Evolutionary conservation across 2,113 vertebrate genomes (phyloP), one percentile per base, ranked within the genome.

Genomic region (Phylloscopus trochiloides): DNA sequence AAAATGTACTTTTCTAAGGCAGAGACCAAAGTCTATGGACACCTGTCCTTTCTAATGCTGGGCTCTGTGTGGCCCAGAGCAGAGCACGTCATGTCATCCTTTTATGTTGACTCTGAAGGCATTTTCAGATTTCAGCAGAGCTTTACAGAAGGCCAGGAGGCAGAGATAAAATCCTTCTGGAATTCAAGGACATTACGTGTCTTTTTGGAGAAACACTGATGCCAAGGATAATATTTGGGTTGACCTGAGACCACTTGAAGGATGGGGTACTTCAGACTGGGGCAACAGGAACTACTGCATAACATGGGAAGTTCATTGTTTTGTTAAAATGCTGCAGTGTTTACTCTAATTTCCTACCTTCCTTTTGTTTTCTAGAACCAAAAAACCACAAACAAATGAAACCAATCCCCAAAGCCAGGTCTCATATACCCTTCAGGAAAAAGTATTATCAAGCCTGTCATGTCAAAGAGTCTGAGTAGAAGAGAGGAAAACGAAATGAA

Each of bases 191-290:
- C 74, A 86, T 80, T 42, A n/a, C 1, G 3, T 74, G 28, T 52
- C 84, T 90, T 87, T 91, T 17, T 28, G 36, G 57, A 81, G 54
- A 59, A 75, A 82, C 74, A 72, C 4, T 29, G 43, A 95, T 88
- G 93, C 93, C 90, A 95, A 96, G 32, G 81, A 80, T 62, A 95
- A 87, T 63, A 94, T 82, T 47, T 73, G 78, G 11, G 66, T 67
- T 96, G 88, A 93, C 47, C 74, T 34, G 68, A 94, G 76, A 87
- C 57, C 57, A 54, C 65, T 2, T 68, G 55, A 95, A 86, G 72
- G 65, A 93, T 40, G 31, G 36, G 40, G 73, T 59, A 52, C 74
- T 95, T 86, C 76, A 77, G 74, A 76, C 76, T 1, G 1, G 48
- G 40, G 36, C 6, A 24, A 42, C 0, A 67, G 58, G 59, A 94